phyloP scores from a whole-genome alignment of 2,888 invertebrate species.

The Agriopis marginaria region DNA sequence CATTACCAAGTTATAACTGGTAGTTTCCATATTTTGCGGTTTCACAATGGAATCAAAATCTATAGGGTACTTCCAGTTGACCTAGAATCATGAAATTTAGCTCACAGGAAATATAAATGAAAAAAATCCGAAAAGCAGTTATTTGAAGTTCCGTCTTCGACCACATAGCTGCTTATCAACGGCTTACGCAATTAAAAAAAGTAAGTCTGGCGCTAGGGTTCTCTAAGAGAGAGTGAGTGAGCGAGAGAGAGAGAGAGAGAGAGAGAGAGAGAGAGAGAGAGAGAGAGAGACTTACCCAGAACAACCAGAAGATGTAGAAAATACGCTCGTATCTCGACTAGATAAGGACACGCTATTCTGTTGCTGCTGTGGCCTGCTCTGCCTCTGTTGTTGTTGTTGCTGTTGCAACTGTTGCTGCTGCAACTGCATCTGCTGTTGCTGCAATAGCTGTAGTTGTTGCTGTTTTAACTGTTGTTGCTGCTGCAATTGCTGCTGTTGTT shows the following conservation, averaged over 20 bases:
- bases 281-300: conserved; percentile 65
- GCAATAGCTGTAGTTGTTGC: conserved; percentile 41
- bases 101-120: too few species aligned
- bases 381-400: conserved; percentile 56
- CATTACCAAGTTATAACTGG: too few species aligned
- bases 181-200: too few species aligned
- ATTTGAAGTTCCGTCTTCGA: too few species aligned
- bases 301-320: conserved; percentile 79
- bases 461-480: conserved; percentile 43
- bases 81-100: too few species aligned
- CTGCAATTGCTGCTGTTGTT: conserved; percentile 43
- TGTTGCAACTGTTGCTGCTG: conserved; percentile 53
- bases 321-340: conserved; percentile 80
- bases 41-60: too few species aligned
- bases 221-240: too few species aligned
- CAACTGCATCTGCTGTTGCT: conserved; percentile 45
- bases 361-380: conserved; percentile 58
- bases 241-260: neutral
- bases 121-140: too few species aligned
- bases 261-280: neutral
- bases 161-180: too few species aligned
- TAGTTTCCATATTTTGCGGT: too few species aligned
- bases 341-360: conserved; percentile 68
- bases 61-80: too few species aligned
- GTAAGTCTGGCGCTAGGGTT: too few species aligned